Evolutionary conservation across 2,888 invertebrate genomes (phyloP).

Genomic region (Nemotelus pantherinus): DNA sequence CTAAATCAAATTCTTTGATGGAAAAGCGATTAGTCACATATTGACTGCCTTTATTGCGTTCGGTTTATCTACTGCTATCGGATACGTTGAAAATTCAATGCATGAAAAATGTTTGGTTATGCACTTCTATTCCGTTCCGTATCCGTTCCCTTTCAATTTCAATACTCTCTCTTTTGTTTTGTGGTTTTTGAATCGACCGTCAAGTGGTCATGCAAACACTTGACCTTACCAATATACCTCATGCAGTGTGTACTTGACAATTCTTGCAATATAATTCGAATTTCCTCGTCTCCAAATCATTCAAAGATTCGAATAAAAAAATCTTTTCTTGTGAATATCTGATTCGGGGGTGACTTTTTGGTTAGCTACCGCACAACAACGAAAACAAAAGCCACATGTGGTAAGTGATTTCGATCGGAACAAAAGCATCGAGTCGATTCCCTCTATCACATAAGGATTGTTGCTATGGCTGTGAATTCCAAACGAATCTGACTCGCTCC

Average conservation of each 20-base stretch:
- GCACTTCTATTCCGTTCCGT: no score
- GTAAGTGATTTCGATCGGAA: constrained; percentile 38
- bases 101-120: no score
- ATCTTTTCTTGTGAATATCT: constrained; percentile 12
- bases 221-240: constrained; percentile 49
- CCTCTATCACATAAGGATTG: neutral
- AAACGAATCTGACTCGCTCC: neutral
- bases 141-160: no score
- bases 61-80: no score
- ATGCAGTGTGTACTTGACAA: constrained; percentile 45
- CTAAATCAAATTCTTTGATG: no score
- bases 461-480: neutral
- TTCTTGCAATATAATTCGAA: constrained; percentile 21
- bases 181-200: constrained; percentile 32
- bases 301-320: constrained; percentile 4
- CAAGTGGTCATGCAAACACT: constrained; percentile 48
- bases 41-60: no score
- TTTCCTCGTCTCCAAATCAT: constrained; percentile 27
- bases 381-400: constrained; percentile 45
- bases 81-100: no score
- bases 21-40: no score
- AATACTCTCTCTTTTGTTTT: no score
- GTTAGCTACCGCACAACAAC: constrained; percentile 15
- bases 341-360: constrained; percentile 30
- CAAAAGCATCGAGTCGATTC: neutral